Conservation (phyloP, 1,140 invertebrate genomes). For the Caenorhabditis elegans region DNA sequence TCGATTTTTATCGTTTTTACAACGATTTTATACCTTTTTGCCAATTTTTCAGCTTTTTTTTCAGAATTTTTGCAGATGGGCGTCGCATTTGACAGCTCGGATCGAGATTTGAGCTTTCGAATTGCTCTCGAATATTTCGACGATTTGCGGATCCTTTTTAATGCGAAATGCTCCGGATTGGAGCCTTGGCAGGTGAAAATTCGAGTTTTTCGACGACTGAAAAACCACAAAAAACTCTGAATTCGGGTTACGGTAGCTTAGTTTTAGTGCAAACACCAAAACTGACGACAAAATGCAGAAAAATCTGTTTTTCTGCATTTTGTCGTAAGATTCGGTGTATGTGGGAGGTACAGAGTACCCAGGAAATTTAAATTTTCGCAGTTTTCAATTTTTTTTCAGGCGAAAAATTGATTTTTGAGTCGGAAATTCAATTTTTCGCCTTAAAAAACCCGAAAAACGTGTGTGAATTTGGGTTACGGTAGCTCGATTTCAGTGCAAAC, state of each 20-base stretch:
- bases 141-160: neutral
- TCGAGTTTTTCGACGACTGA: neutral
- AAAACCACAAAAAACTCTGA: neutral
- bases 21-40: neutral
- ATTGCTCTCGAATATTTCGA: conserved; percentile 16
- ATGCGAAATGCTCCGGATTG: neutral
- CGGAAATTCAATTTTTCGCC: neutral
- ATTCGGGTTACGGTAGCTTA: neutral
- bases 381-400: too few relatives aligned
- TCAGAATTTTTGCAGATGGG: neutral
- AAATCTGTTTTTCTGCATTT: too few relatives aligned
- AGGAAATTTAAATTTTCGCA: too few relatives aligned
- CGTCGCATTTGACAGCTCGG: neutral
- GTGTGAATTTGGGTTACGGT: too few relatives aligned
- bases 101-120: neutral
- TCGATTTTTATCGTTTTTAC: too few relatives aligned
- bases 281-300: neutral
- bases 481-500: too few relatives aligned
- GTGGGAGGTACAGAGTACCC: too few relatives aligned
- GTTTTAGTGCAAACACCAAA: neutral
- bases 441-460: too few relatives aligned
- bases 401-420: neutral
- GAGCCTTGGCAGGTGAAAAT: conserved; percentile 13
- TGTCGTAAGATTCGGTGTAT: too few relatives aligned
- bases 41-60: neutral